These are phyloP conservation scores for Helleia helle DNA, from an alignment of 2,888 invertebrate species.

Conservation along the genomic window DNA sequence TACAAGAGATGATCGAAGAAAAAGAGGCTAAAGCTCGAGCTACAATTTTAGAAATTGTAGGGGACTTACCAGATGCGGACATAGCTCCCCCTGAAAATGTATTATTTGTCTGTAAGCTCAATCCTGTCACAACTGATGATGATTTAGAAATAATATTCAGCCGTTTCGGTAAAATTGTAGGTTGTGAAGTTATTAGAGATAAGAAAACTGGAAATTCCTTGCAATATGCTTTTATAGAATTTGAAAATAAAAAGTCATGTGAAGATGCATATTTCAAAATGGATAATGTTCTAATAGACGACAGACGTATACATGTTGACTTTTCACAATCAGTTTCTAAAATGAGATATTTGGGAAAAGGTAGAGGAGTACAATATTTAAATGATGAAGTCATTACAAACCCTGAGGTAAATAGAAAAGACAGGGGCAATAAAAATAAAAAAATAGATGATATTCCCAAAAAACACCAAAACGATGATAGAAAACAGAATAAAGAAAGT, in stretches of 20 bases:
- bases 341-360: conserved; percentile 92
- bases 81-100: conserved; percentile 99
- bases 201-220: conserved; percentile 93
- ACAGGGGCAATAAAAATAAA: conserved; percentile 24
- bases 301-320: conserved; percentile 98
- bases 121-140: conserved; percentile 98
- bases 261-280: conserved; percentile 99
- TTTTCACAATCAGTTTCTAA: conserved; percentile 99
- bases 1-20: conserved; percentile 89
- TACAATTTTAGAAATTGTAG: conserved; percentile 98
- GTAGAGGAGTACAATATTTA: conserved; percentile 80
- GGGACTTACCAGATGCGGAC: conserved; percentile 97
- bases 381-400: conserved; percentile 36
- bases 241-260: conserved; percentile 92
- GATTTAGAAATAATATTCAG: conserved; percentile 98
- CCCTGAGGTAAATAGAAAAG: conserved; percentile 23
- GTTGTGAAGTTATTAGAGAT: conserved; percentile 97
- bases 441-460: conserved; percentile 22
- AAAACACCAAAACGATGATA: conserved; percentile 29
- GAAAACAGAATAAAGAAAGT: conserved; percentile 29
- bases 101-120: conserved; percentile 98
- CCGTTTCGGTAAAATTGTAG: conserved; percentile 93
- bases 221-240: conserved; percentile 99
- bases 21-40: conserved; percentile 97
- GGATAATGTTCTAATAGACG: conserved; percentile 99